These are phyloP conservation scores for human (Homo sapiens) DNA, from an alignment of 2,113 vertebrate genomes.

Conservation along the genomic window DNA sequence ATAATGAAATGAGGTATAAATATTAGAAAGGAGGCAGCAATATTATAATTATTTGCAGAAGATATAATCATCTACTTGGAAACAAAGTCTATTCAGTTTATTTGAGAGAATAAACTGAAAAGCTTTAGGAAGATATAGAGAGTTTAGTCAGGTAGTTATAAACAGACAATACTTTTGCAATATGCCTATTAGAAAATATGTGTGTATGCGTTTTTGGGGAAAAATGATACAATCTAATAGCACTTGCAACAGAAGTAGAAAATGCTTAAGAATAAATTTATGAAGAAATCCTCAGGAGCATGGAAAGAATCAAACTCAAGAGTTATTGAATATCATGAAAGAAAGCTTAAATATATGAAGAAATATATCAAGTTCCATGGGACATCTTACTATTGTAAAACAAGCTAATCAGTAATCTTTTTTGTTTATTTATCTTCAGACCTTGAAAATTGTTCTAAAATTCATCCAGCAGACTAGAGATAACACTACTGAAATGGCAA, in stretches of 20 bases:
- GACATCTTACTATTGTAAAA: conserved; percentile 3
- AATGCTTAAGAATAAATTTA: conserved; percentile 12
- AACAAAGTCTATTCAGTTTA: neutral
- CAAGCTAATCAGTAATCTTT: conserved; percentile 10
- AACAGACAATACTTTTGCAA: neutral
- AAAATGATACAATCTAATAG: neutral
- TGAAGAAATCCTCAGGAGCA: conserved; percentile 24
- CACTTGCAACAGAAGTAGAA: conserved; percentile 19
- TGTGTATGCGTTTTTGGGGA: neutral
- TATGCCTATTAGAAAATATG: neutral
- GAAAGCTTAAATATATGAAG: conserved; percentile 21
- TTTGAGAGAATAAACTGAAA: conserved; percentile 43
- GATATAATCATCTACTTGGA: conserved; percentile 19
- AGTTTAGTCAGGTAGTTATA: neutral
- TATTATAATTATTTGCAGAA: conserved; percentile 45
- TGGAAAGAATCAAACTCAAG: neutral
- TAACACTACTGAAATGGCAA: neutral
- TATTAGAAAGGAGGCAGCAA: neutral
- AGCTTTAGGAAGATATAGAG: neutral
- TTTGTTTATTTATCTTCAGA: conserved; percentile 13
- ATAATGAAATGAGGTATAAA: neutral
- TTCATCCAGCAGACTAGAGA: neutral
- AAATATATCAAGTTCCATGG: neutral
- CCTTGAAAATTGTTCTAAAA: conserved; percentile 41
- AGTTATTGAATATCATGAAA: neutral